These are phyloP conservation scores for Esox lucius DNA, from an alignment of 2,797 vertebrate genomes.

Conservation along the genomic window DNA sequence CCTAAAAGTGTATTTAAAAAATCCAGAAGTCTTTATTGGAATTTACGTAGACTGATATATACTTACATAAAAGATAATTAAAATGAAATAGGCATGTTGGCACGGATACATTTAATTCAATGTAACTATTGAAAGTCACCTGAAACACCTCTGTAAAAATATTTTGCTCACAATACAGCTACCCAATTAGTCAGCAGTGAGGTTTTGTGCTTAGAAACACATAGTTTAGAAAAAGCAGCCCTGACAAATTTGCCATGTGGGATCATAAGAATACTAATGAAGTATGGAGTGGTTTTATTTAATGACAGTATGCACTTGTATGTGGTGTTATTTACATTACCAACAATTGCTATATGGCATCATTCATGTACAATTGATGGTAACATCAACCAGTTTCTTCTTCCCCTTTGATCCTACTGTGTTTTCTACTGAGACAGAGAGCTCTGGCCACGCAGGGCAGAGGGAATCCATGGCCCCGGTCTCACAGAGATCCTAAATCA, in stretches of 20 bases:
- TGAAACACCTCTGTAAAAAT: background rate
- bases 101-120: background rate
- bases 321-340: conserved; percentile 1
- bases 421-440: background rate
- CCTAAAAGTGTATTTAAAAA: background rate
- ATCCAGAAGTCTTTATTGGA: background rate
- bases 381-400: background rate
- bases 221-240: background rate
- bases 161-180: background rate
- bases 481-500: background rate
- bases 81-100: background rate
- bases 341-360: background rate
- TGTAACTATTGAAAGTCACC: background rate
- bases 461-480: background rate
- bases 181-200: background rate
- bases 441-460: background rate
- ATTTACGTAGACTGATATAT: background rate
- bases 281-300: background rate
- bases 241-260: background rate
- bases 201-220: background rate
- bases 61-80: background rate
- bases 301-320: background rate
- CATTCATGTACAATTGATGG: background rate
- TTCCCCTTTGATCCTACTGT: conserved; percentile 3
- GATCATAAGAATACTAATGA: background rate